A percentile compares a stretch with the other conserved stretches of the same genome.
Conservation (phyloP, 2,113 vertebrate genomes). For the Cathartes aura region DNA sequence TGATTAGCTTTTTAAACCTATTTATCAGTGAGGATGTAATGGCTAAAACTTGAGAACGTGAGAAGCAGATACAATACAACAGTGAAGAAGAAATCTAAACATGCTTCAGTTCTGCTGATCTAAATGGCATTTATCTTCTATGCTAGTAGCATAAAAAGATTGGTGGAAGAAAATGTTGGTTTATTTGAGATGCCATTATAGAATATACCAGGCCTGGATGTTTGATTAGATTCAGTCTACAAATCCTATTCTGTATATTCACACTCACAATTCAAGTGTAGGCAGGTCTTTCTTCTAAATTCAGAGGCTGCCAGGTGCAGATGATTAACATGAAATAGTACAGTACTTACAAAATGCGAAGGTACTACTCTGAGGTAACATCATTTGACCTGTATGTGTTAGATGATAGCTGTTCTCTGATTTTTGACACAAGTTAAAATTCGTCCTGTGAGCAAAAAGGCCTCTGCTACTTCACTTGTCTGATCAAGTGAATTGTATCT, state of each 20-base stretch:
- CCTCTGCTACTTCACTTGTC: background rate
- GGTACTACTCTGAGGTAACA: background rate
- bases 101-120: background rate
- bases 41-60: background rate
- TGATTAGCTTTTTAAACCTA: background rate
- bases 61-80: background rate
- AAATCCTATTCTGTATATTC: background rate
- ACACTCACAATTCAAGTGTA: background rate
- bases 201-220: background rate
- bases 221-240: background rate
- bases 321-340: background rate
- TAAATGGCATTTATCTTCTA: background rate
- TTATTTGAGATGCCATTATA: background rate
- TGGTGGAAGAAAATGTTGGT: background rate
- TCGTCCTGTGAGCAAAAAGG: background rate
- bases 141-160: background rate
- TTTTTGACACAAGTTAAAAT: background rate
- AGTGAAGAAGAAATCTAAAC: background rate
- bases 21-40: background rate
- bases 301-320: background rate
- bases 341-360: background rate
- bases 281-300: background rate
- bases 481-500: background rate
- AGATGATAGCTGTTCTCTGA: background rate
- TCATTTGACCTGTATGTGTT: background rate